Evolutionary conservation across 2,113 vertebrate species (phyloP), one percentile per base, ranked within the genome.

Genomic region (Euleptes europaea): DNA sequence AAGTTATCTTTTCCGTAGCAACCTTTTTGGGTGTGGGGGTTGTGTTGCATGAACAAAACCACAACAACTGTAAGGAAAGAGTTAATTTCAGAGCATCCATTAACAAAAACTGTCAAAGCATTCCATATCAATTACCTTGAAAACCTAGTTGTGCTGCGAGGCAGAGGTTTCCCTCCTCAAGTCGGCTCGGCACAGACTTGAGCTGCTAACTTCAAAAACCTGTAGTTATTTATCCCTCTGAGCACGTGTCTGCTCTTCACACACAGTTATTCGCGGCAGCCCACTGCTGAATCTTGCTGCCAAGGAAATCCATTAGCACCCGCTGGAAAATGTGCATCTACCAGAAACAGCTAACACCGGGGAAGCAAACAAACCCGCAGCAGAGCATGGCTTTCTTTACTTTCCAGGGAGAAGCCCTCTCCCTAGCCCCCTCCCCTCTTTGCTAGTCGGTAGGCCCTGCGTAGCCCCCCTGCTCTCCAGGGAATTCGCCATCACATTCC

Each of bases 401-500:
- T 96, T 93, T 94, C 72, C 0, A 74, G 90, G 78, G 84, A 90
- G 89, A 88, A 94, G 88, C 51, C 60, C 84, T 85, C 69, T 23
- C 54, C 19, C 69, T 13, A 49, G 13, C 26, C 51, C 38, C 69
- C 77, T 42, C 70, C 70, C 40, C 40, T 72, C 81, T 69, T 66
- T 70, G 81, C 90, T 92, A 85, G 85, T 87, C 87, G 87, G 88
- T 91, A 83, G 88, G 92, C 90, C 87, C 66, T 76, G 89, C 84
- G 93, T 82, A 83, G 86, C 85, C 94, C 60, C 65, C 80, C 57
- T 54, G 86, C 92, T 94, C 86, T 90, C 82, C 84, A 90, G 89
- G 92, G 95, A 95, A 92, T 94, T 90, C 94, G 92, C 95, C 94
- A 92, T 95, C 93, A 93, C 95, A 95, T 94, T 96, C 96, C 96